Conservation (phyloP, 2,797 vertebrate species). For the Sarcoramphus papa region DNA sequence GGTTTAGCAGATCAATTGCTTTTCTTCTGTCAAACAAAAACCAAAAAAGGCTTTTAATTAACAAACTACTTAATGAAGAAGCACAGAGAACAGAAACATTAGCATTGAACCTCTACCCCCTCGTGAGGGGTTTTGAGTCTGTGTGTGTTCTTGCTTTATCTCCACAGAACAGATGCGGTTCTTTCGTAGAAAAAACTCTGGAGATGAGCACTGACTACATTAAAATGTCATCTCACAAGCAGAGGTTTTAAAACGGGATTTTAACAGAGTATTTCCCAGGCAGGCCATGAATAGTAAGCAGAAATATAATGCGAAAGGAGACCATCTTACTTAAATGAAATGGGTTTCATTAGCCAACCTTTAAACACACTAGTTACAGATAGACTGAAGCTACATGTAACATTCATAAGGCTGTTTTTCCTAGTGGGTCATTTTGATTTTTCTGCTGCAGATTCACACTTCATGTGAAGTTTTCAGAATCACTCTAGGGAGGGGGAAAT, state of each 20-base stretch:
- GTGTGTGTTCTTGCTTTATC: conserved; percentile 40
- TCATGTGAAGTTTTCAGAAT: not conserved
- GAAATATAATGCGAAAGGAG: not conserved
- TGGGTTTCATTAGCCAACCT: not conserved
- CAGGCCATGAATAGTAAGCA: not conserved
- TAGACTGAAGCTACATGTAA: not conserved
- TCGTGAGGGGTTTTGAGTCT: not conserved
- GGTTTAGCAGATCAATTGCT: conserved; percentile 16
- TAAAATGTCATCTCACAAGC: conserved; percentile 30
- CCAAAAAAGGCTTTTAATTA: conserved; percentile 12
- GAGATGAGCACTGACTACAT: conserved; percentile 14
- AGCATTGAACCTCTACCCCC: not conserved
- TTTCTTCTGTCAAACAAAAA: not conserved
- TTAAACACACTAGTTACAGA: not conserved
- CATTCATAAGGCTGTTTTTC: not conserved
- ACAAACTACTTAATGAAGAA: conserved; percentile 20
- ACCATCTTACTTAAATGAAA: not conserved
- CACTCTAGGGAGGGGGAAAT: not conserved
- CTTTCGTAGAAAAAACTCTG: not conserved
- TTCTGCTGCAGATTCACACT: not conserved
- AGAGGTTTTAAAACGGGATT: conserved; percentile 6
- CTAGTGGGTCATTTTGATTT: not conserved
- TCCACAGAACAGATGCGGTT: not conserved
- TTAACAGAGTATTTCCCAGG: not conserved
- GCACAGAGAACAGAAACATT: not conserved